These are phyloP conservation scores for Sarcophaga carnaria DNA, from an alignment of 2,888 invertebrate genomes.

Conservation along the genomic window DNA sequence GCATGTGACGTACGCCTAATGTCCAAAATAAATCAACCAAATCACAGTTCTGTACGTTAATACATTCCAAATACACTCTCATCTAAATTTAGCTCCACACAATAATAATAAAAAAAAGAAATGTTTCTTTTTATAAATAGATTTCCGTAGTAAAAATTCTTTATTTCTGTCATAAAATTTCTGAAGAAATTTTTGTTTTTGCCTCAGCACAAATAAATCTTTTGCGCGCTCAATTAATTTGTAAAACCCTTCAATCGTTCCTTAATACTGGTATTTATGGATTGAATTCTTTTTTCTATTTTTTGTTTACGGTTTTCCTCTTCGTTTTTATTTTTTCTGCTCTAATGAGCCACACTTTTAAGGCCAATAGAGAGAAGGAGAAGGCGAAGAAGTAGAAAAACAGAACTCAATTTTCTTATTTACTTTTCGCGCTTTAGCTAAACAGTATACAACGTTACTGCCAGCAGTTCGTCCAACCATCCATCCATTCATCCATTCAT, in stretches of 20 bases:
- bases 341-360: constrained; percentile 23
- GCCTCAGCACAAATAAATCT: constrained; percentile 16
- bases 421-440: background rate
- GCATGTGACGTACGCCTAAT: too few relatives aligned
- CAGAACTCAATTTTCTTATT: background rate
- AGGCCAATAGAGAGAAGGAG: background rate
- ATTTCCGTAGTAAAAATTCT: background rate
- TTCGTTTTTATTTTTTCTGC: constrained; percentile 33
- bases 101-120: background rate
- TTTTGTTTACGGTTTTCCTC: constrained; percentile 5
- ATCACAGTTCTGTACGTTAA: too few relatives aligned
- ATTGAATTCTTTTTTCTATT: background rate
- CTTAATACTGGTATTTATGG: constrained; percentile 3
- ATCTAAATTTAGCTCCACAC: background rate
- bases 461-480: background rate
- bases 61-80: too few relatives aligned
- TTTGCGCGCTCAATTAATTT: constrained; percentile 50
- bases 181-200: constrained; percentile 27
- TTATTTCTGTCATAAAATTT: constrained; percentile 3
- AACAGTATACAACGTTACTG: background rate
- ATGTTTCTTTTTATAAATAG: background rate
- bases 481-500: background rate
- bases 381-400: background rate
- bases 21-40: too few relatives aligned
- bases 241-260: constrained; percentile 45